A percentile compares a stretch with the other conserved stretches of the same genome.
phyloP scores from a whole-genome alignment of 2,797 vertebrate genomes.

The Gouania willdenowi region DNA sequence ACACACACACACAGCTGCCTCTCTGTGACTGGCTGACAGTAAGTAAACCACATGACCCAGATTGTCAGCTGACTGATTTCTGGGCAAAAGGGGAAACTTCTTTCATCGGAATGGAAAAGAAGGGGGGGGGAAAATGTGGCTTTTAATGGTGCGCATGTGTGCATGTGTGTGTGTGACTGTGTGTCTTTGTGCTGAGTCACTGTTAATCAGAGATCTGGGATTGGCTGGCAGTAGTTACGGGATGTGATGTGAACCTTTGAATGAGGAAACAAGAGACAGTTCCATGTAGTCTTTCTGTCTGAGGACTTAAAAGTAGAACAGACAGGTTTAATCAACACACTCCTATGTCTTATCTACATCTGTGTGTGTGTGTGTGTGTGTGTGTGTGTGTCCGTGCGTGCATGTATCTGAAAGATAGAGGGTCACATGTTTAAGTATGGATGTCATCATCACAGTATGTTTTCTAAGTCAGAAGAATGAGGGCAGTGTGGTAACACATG shows the following conservation, averaged over 20 bases:
- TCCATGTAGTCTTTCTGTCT: background rate
- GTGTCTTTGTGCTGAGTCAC: constrained; percentile 59
- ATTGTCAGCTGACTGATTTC: constrained; percentile 62
- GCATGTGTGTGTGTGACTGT: background rate
- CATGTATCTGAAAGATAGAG: too few species aligned
- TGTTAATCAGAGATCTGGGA: constrained; percentile 40
- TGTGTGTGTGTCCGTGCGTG: too few species aligned
- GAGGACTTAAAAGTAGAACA: background rate
- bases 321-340: too few species aligned
- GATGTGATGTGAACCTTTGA: constrained; percentile 36
- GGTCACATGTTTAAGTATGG: too few species aligned
- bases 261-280: constrained; percentile 42
- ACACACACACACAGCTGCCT: constrained; percentile 34
- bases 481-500: too few species aligned
- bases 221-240: constrained; percentile 30
- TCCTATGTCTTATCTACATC: too few species aligned
- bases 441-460: too few species aligned
- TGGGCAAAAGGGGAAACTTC: constrained; percentile 63
- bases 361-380: too few species aligned
- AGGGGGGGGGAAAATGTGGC: too few species aligned
- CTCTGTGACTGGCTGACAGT: constrained; percentile 46
- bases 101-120: constrained; percentile 46
- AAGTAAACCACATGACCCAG: constrained; percentile 48
- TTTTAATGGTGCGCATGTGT: constrained; percentile 1
- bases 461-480: too few species aligned